Base-by-base conservation (phyloP, 1,140 invertebrate species). In the Cherax destructor region DNA sequence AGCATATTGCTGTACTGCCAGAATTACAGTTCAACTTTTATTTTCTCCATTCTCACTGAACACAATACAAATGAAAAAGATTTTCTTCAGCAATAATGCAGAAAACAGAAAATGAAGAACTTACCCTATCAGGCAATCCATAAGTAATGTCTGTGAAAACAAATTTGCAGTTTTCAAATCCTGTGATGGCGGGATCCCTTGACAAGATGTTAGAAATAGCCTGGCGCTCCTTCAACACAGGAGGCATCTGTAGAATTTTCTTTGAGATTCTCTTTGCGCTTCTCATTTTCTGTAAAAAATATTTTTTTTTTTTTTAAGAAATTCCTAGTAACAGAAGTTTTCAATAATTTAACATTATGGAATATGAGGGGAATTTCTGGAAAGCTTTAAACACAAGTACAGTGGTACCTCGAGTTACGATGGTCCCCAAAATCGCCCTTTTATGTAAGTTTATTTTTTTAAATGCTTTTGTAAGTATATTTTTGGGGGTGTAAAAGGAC, bases 71-170 rank as follows among this genome's bases (percentile, higher is more conserved):
- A 41, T 41, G 30, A 41, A 41, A 41, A 41, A 41, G 11, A 56
- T 56, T 56, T 56, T 56, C 6, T 0, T 65, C 4, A 65, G 18
- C 61, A 65, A 65, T 16, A 16, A 65, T 21, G 18, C 18, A 65
- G 0, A 18, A 65, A 65, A 11, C 3, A 56, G 13, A 9, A 6
- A 52, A 41, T 3, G 4, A 74, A 6, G 49, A 77, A 91, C 88
- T 79, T 65, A 91, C 88, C 65, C 88, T 84, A 56, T 91, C 88
- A 21, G 88, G 69, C 11, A 91, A 18, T 1, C 88, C 88, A 79
- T n/a, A 91, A 24, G 72, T 91, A 83, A 91, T 91, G 59, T 91
- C 88, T 7, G 88, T 85, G 76, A 91, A 91, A 50, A 91, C 30
- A 30, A 69, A 78, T 78, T 84, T 77, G 30, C 72, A 77, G 3